phyloP scores from a whole-genome alignment of 2,797 vertebrate genomes.

The Melanotaenia pygmaea region DNA sequence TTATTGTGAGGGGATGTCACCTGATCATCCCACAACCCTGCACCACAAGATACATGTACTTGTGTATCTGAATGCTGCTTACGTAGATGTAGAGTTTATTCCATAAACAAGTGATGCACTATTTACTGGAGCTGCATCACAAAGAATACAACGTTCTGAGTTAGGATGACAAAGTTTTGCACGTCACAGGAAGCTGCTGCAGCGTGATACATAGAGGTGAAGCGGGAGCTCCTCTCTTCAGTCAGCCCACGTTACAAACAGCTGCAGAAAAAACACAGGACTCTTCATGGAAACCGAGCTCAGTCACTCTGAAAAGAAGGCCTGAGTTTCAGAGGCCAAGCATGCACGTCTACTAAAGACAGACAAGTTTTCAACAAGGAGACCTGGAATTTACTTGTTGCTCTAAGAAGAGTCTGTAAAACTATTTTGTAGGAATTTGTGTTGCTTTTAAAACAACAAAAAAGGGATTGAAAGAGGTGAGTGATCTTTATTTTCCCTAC shows the following conservation, averaged over 20 bases:
- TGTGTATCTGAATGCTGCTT: not conserved
- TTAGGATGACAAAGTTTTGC: slow-evolving; percentile 30
- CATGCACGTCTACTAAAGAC: not conserved
- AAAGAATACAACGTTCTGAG: slow-evolving; percentile 30
- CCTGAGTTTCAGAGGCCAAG: not conserved
- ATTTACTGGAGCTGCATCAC: not conserved
- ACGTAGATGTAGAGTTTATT: slow-evolving; percentile 20
- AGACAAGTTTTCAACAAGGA: slow-evolving; percentile 10
- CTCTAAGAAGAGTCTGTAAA: not conserved
- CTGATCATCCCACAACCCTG: no score
- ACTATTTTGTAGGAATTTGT: no score
- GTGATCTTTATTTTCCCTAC: not conserved
- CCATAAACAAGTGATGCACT: slow-evolving; percentile 38
- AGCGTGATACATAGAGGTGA: slow-evolving; percentile 41
- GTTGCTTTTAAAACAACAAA: not conserved
- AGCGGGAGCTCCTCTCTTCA: slow-evolving; percentile 40
- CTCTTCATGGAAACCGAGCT: slow-evolving; percentile 29
- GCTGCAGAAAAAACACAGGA: slow-evolving; percentile 56
- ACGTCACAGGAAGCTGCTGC: slow-evolving; percentile 71
- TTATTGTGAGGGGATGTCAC: no score
- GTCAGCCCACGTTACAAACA: slow-evolving; percentile 41
- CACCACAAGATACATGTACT: not conserved
- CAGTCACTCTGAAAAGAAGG: slow-evolving; percentile 17
- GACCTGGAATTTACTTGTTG: slow-evolving; percentile 20
- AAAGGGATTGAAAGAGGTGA: slow-evolving; percentile 43